Conservation (phyloP, 2,113 vertebrate species). For the Tichodroma muraria region DNA sequence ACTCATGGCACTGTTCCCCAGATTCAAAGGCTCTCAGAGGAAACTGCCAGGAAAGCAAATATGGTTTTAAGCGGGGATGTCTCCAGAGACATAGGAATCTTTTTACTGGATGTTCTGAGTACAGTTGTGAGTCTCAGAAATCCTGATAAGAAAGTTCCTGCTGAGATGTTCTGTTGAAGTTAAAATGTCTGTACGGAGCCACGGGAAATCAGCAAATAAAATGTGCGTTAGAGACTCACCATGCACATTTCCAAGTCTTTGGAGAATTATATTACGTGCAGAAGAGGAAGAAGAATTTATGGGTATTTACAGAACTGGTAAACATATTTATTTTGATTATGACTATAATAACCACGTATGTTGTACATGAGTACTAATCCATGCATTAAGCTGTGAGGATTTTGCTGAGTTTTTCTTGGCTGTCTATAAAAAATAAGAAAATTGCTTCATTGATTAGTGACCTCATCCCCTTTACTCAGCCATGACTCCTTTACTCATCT, state of each 20-base stretch:
- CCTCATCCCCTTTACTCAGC: not conserved
- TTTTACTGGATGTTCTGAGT: slow-evolving; percentile 16
- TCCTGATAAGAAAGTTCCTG: slow-evolving; percentile 49
- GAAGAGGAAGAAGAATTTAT: not conserved
- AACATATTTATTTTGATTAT: slow-evolving; percentile 26
- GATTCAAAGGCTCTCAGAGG: slow-evolving; percentile 34
- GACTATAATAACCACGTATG: not conserved
- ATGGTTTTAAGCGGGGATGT: slow-evolving; percentile 30
- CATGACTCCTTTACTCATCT: not conserved
- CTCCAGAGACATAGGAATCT: slow-evolving; percentile 6
- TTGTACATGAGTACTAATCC: not conserved
- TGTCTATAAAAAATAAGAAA: not conserved
- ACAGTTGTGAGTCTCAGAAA: slow-evolving; percentile 3
- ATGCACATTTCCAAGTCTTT: not conserved
- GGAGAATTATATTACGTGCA: not conserved
- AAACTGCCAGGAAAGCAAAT: slow-evolving; percentile 53
- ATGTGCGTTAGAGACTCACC: not conserved
- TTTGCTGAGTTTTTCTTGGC: not conserved
- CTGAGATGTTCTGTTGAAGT: slow-evolving; percentile 41
- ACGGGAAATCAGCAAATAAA: slow-evolving; percentile 50
- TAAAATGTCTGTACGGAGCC: not conserved
- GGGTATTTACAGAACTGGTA: not conserved
- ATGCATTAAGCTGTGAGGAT: not conserved
- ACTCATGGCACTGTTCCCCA: slow-evolving; percentile 7
- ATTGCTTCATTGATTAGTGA: not conserved